Conservation (phyloP, 2,888 invertebrate species). For the Monoplex corrugatus region DNA sequence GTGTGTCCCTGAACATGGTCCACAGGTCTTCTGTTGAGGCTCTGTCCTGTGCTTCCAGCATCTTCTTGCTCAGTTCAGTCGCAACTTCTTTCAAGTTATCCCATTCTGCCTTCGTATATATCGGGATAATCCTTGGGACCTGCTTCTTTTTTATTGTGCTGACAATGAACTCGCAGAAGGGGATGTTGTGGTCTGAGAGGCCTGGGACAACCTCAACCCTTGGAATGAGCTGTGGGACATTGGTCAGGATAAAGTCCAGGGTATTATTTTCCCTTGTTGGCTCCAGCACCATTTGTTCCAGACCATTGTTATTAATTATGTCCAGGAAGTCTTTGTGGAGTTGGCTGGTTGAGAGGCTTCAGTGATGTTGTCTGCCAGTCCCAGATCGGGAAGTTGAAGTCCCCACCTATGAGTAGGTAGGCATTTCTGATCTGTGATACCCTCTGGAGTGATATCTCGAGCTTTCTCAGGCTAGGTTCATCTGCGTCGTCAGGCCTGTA, state of each 20-base stretch:
- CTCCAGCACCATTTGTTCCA: neutral
- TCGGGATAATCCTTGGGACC: too few relatives aligned
- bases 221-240: neutral
- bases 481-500: constrained; percentile 15
- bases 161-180: too few relatives aligned
- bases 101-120: too few relatives aligned
- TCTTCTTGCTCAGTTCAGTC: too few relatives aligned
- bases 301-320: neutral
- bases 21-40: too few relatives aligned
- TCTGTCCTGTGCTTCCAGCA: too few relatives aligned
- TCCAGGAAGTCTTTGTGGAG: constrained; percentile 2
- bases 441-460: constrained; percentile 2
- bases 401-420: neutral
- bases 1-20: too few relatives aligned
- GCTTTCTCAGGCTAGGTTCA: neutral
- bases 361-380: neutral
- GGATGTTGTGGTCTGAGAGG: too few relatives aligned
- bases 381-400: constrained; percentile 1
- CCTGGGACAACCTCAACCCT: constrained; percentile 2
- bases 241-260: neutral
- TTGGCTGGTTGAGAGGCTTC: neutral
- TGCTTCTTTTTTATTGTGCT: too few relatives aligned
- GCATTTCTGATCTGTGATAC: too few relatives aligned
- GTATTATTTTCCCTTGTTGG: neutral
- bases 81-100: too few relatives aligned